Conservation (phyloP, 2,888 invertebrate species). For the Escarpia spicata region DNA sequence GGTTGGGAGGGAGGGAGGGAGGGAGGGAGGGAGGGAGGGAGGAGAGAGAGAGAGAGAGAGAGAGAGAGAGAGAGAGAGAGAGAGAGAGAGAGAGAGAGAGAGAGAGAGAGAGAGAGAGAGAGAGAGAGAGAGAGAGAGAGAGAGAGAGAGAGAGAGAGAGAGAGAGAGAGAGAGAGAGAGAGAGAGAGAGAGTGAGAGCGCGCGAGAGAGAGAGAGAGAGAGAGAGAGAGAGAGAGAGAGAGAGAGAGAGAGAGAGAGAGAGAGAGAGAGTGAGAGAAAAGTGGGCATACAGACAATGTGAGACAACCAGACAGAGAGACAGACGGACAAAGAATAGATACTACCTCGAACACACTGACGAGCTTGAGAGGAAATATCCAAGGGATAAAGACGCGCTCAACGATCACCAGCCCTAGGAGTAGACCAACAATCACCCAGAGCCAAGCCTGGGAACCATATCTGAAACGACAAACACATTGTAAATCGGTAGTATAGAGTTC, state of each 20-base stretch:
- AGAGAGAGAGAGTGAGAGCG: slow-evolving; percentile 21
- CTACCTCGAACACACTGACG: slow-evolving; percentile 23
- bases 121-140: slow-evolving; percentile 26
- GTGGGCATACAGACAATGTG: not conserved
- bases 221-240: slow-evolving; percentile 27
- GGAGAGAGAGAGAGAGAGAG: not conserved
- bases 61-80: slow-evolving; percentile 24
- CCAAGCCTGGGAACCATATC: slow-evolving; percentile 26
- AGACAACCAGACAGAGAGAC: not conserved
- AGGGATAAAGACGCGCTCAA: slow-evolving; percentile 18
- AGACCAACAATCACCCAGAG: slow-evolving; percentile 18
- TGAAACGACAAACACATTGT: not conserved
- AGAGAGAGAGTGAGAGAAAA: slow-evolving; percentile 14
- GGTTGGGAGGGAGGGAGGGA: too few species aligned
- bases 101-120: slow-evolving; percentile 24
- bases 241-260: slow-evolving; percentile 22
- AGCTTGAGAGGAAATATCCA: slow-evolving; percentile 20
- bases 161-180: slow-evolving; percentile 24
- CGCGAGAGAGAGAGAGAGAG: slow-evolving; percentile 23
- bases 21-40: not conserved
- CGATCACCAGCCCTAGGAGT: not conserved
- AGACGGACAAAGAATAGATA: not conserved
- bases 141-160: slow-evolving; percentile 25
- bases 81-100: slow-evolving; percentile 26
- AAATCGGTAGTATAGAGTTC: too few species aligned